Percentiles rank a stretch among this genome's conserved stretches.
Evolutionary conservation across 2,113 vertebrate genomes (phyloP).

Genomic region (Gadus macrocephalus): DNA sequence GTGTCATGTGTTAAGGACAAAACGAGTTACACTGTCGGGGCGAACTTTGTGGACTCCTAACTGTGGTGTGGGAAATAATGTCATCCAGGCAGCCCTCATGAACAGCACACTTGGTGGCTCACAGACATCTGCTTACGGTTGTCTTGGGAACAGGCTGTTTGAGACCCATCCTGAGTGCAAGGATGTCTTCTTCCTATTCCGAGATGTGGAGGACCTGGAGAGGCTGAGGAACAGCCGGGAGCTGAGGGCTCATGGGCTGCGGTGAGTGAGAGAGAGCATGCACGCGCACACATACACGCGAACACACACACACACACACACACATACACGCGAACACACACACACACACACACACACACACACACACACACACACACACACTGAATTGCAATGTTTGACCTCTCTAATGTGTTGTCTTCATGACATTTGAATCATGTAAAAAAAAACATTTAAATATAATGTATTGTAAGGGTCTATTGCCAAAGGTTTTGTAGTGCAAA

Average conservation of each 20-base stretch:
- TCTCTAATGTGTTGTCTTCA: too few species aligned
- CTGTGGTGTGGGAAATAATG: constrained; percentile 5
- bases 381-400: too few species aligned
- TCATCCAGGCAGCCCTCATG: constrained; percentile 2
- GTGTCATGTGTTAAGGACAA: too few species aligned
- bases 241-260: constrained; percentile 71
- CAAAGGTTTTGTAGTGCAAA: too few species aligned
- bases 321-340: too few species aligned
- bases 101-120: constrained; percentile 27
- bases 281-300: constrained; percentile 1
- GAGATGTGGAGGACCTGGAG: constrained; percentile 76
- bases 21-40: too few species aligned
- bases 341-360: background rate
- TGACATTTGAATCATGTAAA: too few species aligned
- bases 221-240: constrained; percentile 69
- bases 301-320: background rate
- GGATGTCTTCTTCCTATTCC: constrained; percentile 78
- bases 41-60: too few species aligned
- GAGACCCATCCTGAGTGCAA: constrained; percentile 80
- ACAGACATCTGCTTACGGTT: constrained; percentile 32
- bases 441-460: too few species aligned
- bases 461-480: too few species aligned
- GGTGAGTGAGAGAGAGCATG: constrained; percentile 53
- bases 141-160: constrained; percentile 73
- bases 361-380: background rate